These are phyloP conservation scores for Prionace glauca DNA, from an alignment of 2,797 vertebrate genomes.

Conservation along the genomic window DNA sequence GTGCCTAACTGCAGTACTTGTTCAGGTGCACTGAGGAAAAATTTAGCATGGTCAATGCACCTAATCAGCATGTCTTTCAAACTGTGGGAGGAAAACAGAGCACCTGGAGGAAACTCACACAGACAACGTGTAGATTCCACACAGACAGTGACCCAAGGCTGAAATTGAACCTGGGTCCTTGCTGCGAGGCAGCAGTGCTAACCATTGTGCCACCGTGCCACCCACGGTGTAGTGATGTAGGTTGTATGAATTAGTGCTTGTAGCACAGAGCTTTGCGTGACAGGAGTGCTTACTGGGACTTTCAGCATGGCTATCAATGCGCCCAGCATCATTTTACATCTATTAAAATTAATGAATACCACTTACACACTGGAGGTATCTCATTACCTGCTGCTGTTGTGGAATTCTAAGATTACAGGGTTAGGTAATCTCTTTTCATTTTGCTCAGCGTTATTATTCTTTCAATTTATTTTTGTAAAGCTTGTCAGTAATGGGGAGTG, in stretches of 20 bases:
- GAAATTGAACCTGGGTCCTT: no score
- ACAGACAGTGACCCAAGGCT: no score
- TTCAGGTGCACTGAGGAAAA: no score
- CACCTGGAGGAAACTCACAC: no score
- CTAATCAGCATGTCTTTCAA: no score
- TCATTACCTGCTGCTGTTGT: background rate
- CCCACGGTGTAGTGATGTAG: background rate
- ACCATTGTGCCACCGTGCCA: no score
- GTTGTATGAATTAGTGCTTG: background rate
- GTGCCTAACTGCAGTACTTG: no score
- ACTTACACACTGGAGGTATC: background rate
- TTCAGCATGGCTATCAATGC: background rate
- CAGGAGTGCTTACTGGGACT: background rate
- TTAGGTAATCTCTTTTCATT: background rate
- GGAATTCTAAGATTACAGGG: background rate
- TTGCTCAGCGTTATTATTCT: background rate
- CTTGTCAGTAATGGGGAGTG: background rate
- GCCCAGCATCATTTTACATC: background rate
- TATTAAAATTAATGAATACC: background rate
- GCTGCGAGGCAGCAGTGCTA: no score
- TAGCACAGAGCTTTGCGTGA: background rate
- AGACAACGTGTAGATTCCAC: no score
- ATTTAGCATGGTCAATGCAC: no score
- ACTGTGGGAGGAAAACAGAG: no score
- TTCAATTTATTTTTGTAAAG: background rate